Evolutionary conservation across 2,797 vertebrate species (phyloP).

Genomic region (Alauda arvensis): DNA sequence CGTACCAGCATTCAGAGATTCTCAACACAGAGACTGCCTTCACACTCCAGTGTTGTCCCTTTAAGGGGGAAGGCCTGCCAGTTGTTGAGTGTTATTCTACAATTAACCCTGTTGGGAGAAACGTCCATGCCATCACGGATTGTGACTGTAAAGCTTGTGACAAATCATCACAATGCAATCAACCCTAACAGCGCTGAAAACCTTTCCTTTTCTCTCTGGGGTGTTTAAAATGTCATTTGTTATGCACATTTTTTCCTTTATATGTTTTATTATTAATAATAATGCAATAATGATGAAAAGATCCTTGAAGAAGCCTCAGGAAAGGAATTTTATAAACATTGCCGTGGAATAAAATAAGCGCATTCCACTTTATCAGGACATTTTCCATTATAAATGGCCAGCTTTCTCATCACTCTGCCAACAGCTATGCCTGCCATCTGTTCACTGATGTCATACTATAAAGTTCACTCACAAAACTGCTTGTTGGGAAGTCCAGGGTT

Average conservation of each 20-base stretch:
- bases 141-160: conserved; percentile 25
- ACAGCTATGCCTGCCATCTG: conserved; percentile 63
- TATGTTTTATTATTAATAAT: conserved; percentile 55
- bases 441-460: conserved; percentile 62
- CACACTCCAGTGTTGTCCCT: conserved; percentile 12
- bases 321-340: conserved; percentile 67
- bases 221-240: conserved; percentile 41
- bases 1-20: neutral
- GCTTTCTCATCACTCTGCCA: conserved; percentile 50
- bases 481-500: conserved; percentile 25
- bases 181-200: conserved; percentile 20
- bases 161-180: conserved; percentile 43
- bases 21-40: conserved; percentile 37
- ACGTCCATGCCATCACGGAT: neutral
- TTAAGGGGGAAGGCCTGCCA: conserved; percentile 20
- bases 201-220: conserved; percentile 10
- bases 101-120: conserved; percentile 42
- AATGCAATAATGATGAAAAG: conserved; percentile 44
- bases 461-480: conserved; percentile 45
- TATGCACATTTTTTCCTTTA: conserved; percentile 36
- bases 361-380: conserved; percentile 66
- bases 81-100: conserved; percentile 15
- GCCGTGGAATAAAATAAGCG: conserved; percentile 63
- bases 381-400: conserved; percentile 69
- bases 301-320: conserved; percentile 51